Evolutionary conservation across 1,140 invertebrate species (phyloP).

Genomic region (Copidosoma floridanum): DNA sequence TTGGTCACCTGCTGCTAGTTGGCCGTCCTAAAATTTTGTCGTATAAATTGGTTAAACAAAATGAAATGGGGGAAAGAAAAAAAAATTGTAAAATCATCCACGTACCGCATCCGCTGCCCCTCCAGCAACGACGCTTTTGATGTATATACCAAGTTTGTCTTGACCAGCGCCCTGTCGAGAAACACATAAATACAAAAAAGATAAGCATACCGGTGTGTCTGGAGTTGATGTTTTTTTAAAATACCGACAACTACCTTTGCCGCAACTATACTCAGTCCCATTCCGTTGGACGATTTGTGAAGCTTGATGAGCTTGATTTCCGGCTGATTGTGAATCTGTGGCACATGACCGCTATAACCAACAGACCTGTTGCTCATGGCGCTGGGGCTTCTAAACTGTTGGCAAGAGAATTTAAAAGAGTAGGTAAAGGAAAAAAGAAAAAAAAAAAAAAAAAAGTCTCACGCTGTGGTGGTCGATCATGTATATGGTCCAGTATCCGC

Average conservation of each 20-base stretch:
- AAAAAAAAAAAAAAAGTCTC: conserved; percentile 28
- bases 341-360: conserved; percentile 48
- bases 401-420: not conserved
- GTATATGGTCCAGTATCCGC: conserved; percentile 93
- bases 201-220: conserved; percentile 30
- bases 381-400: conserved; percentile 65
- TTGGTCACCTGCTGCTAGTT: conserved; percentile 95
- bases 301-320: conserved; percentile 84
- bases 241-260: conserved; percentile 67
- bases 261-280: conserved; percentile 92
- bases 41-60: no score
- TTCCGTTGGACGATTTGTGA: conserved; percentile 87
- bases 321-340: conserved; percentile 58
- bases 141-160: conserved; percentile 91
- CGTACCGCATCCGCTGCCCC: conserved; percentile 89
- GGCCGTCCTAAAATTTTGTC: conserved; percentile 69
- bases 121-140: conserved; percentile 94
- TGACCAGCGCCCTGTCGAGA: conserved; percentile 79
- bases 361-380: conserved; percentile 62
- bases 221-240: conserved; percentile 1
- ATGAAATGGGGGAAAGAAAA: no score
- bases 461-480: conserved; percentile 68
- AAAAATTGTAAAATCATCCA: no score
- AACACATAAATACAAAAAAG: conserved; percentile 6
- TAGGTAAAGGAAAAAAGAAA: conserved; percentile 2